These are phyloP conservation scores for Mellilla xanthometata DNA, from an alignment of 2,888 invertebrate species.

Conservation along the genomic window DNA sequence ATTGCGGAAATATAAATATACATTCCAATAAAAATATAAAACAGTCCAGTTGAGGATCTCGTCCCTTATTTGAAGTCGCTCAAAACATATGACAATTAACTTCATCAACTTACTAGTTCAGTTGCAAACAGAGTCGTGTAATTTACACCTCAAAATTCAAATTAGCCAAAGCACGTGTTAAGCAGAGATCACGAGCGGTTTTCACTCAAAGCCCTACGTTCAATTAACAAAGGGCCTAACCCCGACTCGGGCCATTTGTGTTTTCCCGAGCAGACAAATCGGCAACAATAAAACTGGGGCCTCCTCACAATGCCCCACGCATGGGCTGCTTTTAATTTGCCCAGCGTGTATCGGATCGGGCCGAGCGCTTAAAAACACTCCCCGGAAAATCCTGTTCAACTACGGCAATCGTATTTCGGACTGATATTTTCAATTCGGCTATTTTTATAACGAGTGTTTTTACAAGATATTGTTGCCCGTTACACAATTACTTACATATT, in stretches of 20 bases:
- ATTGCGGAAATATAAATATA: too few species aligned
- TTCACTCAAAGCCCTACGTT: constrained; percentile 39
- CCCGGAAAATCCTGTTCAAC: constrained; percentile 57
- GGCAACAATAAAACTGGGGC: constrained; percentile 73
- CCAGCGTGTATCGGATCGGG: constrained; percentile 65
- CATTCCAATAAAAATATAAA: too few species aligned
- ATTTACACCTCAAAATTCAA: not conserved
- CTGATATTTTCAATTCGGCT: constrained; percentile 50
- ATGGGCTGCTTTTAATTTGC: constrained; percentile 80
- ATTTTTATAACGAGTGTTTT: constrained; percentile 42
- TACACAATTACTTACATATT: constrained; percentile 7
- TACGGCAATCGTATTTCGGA: constrained; percentile 41
- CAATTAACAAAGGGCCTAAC: constrained; percentile 74
- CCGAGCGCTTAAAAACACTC: constrained; percentile 71
- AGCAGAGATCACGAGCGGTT: constrained; percentile 23
- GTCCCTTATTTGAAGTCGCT: too few species aligned
- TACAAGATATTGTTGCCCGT: constrained; percentile 10
- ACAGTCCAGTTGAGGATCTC: too few species aligned
- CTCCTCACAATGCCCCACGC: constrained; percentile 72
- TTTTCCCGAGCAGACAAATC: constrained; percentile 75
- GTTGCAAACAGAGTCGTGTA: too few species aligned
- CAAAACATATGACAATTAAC: too few species aligned
- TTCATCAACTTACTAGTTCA: too few species aligned
- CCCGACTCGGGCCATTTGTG: constrained; percentile 69
- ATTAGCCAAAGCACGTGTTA: constrained; percentile 29